Conservation (phyloP, 2,113 vertebrate genomes). For the Campylomormyrus numenius region DNA sequence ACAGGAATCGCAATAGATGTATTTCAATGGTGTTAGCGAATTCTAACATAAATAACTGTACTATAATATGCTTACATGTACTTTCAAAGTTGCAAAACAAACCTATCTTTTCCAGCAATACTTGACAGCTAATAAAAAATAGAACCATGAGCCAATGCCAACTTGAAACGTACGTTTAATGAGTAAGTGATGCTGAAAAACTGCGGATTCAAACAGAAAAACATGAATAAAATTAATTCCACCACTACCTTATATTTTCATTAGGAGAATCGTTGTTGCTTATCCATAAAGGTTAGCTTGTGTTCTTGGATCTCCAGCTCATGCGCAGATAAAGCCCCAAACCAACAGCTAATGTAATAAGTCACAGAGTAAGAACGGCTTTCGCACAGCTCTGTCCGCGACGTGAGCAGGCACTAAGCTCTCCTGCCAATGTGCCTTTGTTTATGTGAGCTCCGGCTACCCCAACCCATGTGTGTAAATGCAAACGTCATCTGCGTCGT, state of each 20-base stretch:
- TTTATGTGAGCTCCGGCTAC: slow-evolving; percentile 85
- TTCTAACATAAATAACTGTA: background rate
- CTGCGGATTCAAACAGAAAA: background rate
- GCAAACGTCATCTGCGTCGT: slow-evolving; percentile 77
- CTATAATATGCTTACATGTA: background rate
- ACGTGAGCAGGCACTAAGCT: slow-evolving; percentile 68
- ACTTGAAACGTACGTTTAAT: background rate
- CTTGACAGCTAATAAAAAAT: background rate
- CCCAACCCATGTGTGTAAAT: slow-evolving; percentile 76
- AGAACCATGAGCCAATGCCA: background rate
- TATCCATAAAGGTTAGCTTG: slow-evolving; percentile 37
- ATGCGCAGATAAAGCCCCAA: slow-evolving; percentile 1
- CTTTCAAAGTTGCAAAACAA: background rate
- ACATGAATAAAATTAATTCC: background rate
- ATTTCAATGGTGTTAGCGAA: background rate
- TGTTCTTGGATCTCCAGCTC: slow-evolving; percentile 23
- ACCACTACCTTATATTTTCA: slow-evolving; percentile 34
- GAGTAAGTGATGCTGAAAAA: background rate
- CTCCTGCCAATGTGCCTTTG: slow-evolving; percentile 95
- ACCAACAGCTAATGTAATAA: slow-evolving; percentile 6
- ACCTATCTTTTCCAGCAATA: background rate
- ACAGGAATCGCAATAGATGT: background rate
- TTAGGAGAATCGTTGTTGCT: slow-evolving; percentile 40
- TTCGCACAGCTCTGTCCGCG: slow-evolving; percentile 48
- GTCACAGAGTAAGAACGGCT: slow-evolving; percentile 20